A percentile compares a stretch with the other conserved stretches of the same genome.
These are phyloP conservation scores for Centruroides sculpturatus DNA, from an alignment of 1,140 invertebrate species.

Conservation along the genomic window DNA sequence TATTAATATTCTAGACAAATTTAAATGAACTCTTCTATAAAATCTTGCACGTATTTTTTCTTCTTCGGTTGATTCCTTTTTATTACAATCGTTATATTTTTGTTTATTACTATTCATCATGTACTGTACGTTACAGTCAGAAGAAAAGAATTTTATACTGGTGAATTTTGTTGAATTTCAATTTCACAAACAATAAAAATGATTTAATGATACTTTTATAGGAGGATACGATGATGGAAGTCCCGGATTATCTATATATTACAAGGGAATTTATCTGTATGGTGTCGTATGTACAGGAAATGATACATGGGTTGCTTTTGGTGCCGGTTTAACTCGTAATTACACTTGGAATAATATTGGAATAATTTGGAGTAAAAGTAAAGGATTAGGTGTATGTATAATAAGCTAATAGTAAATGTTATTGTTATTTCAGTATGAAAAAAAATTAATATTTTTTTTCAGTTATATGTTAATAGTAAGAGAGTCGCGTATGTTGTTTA, in stretches of 20 bases:
- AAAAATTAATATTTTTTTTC: neutral
- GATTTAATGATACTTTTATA: neutral
- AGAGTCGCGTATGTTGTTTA: slow-evolving; percentile 10
- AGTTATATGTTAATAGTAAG: slow-evolving; percentile 17
- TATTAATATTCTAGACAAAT: too few species aligned
- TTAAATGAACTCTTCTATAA: too few species aligned
- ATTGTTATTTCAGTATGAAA: neutral
- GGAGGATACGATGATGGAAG: slow-evolving; percentile 14
- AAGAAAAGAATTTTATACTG: too few species aligned
- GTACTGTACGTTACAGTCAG: too few species aligned
- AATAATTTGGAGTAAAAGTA: slow-evolving; percentile 9
- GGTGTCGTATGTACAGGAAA: slow-evolving; percentile 23
- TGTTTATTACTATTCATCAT: too few species aligned
- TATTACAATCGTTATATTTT: too few species aligned
- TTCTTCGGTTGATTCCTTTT: too few species aligned
- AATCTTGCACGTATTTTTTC: too few species aligned
- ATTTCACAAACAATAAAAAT: too few species aligned
- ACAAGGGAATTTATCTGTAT: slow-evolving; percentile 15
- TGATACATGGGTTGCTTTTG: slow-evolving; percentile 19
- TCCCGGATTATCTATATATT: slow-evolving; percentile 22
- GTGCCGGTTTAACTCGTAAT: slow-evolving; percentile 14
- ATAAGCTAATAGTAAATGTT: neutral
- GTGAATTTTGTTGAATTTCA: too few species aligned
- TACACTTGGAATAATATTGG: slow-evolving; percentile 25
- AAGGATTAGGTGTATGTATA: slow-evolving; percentile 13